Conservation (phyloP, 2,888 invertebrate species). For the Eucera pruinosa region DNA sequence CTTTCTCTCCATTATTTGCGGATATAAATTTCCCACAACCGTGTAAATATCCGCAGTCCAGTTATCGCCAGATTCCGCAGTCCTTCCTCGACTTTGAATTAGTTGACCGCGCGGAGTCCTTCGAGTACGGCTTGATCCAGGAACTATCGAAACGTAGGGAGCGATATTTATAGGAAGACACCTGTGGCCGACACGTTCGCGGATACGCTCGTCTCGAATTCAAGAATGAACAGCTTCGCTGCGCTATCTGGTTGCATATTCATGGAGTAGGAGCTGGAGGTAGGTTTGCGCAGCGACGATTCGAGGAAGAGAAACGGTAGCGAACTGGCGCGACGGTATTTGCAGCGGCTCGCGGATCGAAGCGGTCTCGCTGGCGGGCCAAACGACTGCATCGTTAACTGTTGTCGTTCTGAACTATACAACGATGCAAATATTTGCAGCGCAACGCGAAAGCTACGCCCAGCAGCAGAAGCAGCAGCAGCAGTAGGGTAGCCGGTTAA, state of each 20-base stretch:
- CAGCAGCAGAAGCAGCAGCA: background rate
- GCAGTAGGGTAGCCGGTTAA: too few species aligned
- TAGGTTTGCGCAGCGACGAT: conserved; percentile 28
- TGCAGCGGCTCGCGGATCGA: background rate
- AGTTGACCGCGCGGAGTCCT: too few species aligned
- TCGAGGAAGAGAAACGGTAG: conserved; percentile 12
- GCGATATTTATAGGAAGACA: conserved; percentile 19
- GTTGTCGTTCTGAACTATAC: conserved; percentile 11
- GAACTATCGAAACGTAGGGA: background rate
- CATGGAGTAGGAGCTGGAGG: conserved; percentile 34
- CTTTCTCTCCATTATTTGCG: too few species aligned
- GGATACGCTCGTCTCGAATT: conserved; percentile 36
- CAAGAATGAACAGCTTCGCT: conserved; percentile 39
- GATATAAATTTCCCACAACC: too few species aligned
- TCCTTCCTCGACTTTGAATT: too few species aligned
- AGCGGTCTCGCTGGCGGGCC: background rate
- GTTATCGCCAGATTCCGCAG: too few species aligned
- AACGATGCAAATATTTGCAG: background rate
- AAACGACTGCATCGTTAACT: conserved; percentile 21
- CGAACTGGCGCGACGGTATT: background rate
- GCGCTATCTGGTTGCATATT: conserved; percentile 54
- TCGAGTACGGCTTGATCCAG: too few species aligned
- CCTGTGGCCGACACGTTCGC: conserved; percentile 23
- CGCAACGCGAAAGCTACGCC: background rate
- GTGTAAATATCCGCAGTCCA: too few species aligned